Conservation (phyloP, 2,888 invertebrate genomes). For the Salticus scenicus region DNA sequence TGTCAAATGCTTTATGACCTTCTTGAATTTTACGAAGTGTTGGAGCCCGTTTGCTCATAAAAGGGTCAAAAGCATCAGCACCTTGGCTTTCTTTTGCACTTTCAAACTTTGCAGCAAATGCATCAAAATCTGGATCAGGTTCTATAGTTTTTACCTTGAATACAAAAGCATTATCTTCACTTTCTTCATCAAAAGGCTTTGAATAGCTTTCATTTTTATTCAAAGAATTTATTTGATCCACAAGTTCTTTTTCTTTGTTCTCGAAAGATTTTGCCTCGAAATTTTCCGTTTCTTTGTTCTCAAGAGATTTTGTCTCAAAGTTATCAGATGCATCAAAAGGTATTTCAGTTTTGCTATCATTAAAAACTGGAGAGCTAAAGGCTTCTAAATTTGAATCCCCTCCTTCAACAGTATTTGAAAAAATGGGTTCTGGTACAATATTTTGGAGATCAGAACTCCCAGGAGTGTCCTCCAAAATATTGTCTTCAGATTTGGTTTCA, state of each 20-base stretch:
- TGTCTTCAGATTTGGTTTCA: constrained; percentile 19
- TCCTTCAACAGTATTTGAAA: constrained; percentile 20
- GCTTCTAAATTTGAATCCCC: constrained; percentile 20
- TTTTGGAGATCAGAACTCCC: constrained; percentile 8
- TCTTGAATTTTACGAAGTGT: constrained; percentile 63
- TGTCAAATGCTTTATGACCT: constrained; percentile 80
- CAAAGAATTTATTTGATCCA: not conserved
- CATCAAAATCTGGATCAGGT: constrained; percentile 82
- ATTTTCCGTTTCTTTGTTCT: not conserved
- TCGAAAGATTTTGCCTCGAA: not conserved
- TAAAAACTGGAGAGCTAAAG: constrained; percentile 25
- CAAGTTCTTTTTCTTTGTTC: constrained; percentile 3
- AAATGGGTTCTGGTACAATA: not conserved
- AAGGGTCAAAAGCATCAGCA: constrained; percentile 77
- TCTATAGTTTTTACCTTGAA: constrained; percentile 42
- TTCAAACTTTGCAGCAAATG: constrained; percentile 92
- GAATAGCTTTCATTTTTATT: constrained; percentile 44
- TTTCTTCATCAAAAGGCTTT: constrained; percentile 61
- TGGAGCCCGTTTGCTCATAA: constrained; percentile 74
- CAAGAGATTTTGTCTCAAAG: constrained; percentile 27
- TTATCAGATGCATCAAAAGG: constrained; percentile 26
- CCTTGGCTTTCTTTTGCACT: constrained; percentile 77
- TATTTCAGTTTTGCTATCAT: constrained; percentile 27
- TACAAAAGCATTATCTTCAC: constrained; percentile 46
- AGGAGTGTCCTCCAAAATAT: constrained; percentile 5